Evolutionary conservation across 2,113 vertebrate genomes (phyloP), one percentile per base, ranked within the genome.

Genomic region (Leptobrachium leishanense): DNA sequence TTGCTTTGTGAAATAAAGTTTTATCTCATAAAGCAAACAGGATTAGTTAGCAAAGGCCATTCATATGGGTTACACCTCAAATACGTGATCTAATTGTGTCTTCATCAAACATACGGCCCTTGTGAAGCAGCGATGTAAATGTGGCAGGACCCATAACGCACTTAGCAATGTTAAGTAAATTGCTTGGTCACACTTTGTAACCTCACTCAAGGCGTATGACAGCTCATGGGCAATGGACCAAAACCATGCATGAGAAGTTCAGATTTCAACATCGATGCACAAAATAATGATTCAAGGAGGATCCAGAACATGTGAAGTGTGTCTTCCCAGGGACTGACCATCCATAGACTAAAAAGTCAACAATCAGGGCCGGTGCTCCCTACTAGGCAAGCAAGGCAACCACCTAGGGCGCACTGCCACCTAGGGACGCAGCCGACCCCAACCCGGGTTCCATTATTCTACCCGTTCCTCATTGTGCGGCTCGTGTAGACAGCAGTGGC

Each of bases 41-140:
- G 62, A 64, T 64, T 64, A 64, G 62, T 64, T 39, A 64, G n/a
- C 62, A 64, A 64, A 64, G 62, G 62, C 62, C 62, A 64, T 64
- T 64, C 3, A 2, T 64, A 64, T 64, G 9, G 39, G 62, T 64
- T 64, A 64, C 62, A 64, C 20, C n/a, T 31, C 62, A 31, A 64
- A 64, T 64, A 64, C 5, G 62, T 64, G 62, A 39, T 64, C 20
- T 20, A 64, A 13, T 39, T 10, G 10, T 64, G 2, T 64, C 62
- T 31, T 5, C 4, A 64, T 64, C 39, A 39, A 39, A 6, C 62
- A n/a, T 31, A 20, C 43, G 20, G 2, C 43, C 43, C 20, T 46
- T 69, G 42, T 5, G 5, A 46, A 12, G 40, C 42, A 13, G 6
- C 50, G n/a, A 44, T 44, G 68, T 68, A 44, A 44, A 44, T 68